Conservation (phyloP, 35 echinoderm and acorn worm species). For the Apostichopus californicus region DNA sequence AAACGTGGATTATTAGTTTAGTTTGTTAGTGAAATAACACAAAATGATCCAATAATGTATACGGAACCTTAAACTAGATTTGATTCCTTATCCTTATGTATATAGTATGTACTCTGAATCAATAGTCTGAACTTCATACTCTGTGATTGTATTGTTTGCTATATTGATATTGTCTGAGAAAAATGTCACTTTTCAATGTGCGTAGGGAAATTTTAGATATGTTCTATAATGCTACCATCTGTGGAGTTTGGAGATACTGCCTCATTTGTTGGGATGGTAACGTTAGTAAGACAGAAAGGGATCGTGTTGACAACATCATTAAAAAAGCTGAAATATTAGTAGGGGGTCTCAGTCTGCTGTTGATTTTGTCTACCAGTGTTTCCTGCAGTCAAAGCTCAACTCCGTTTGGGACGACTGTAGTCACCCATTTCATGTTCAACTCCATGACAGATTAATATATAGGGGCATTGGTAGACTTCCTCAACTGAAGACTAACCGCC, state of each 20-base stretch:
- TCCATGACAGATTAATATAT: background rate
- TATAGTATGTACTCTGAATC: no score
- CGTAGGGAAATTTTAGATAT: background rate
- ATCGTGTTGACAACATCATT: background rate
- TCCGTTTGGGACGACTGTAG: background rate
- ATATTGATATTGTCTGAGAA: no score
- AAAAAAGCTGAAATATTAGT: background rate
- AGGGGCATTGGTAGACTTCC: conserved; percentile 10
- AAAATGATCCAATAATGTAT: no score
- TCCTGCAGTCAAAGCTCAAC: conserved; percentile 4
- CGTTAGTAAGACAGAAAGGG: background rate
- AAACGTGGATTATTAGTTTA: no score
- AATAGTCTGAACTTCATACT: no score
- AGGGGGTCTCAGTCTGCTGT: background rate
- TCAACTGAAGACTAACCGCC: background rate
- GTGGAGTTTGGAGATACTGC: conserved; percentile 1
- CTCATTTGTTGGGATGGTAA: conserved; percentile 4
- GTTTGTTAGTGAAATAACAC: no score
- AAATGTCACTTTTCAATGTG: background rate
- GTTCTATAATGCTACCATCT: conserved; percentile 6
- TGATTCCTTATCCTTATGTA: no score
- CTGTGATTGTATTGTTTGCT: no score
- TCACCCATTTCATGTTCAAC: background rate
- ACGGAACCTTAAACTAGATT: no score
- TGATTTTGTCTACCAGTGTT: background rate